Evolutionary conservation across 1,140 invertebrate species (phyloP), one percentile per base, ranked within the genome.

Genomic region (Maconellicoccus hirsutus): DNA sequence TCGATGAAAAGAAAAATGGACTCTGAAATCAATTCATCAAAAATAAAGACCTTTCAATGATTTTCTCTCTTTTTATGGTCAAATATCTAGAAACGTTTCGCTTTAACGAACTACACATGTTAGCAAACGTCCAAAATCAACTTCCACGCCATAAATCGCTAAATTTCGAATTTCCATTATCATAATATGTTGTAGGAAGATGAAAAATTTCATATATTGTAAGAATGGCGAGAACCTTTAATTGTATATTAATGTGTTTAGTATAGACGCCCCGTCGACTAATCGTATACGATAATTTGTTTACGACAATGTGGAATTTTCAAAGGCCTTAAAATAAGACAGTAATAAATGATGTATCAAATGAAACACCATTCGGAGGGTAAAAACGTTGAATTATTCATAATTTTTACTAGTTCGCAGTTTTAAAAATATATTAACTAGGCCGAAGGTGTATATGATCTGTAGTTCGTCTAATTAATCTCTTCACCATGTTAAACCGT

Each of bases 21-120:
- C 42, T 52, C n/a, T 52, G 42, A 52, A 52, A 52, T 52, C 42
- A 52, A 52, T 52, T 52, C 42, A 52, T 52, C 42, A 52, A 52
- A 52, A 52, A 52, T 52, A 52, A 52, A 52, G 42, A 52, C 42
- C 42, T 52, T 52, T 52, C 42, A 16, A 52, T 19, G 42, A 16
- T 16, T 52, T 52, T 52, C 12, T 33, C 12, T 12, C 29, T 33
- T 52, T 52, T 16, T 52, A 16, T 16, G 42, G 42, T 19, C n/a
- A 52, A 19, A 52, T 3, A 52, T 8, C n/a, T 52, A 16, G n/a
- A 52, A 52, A 16, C 16, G 42, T 19, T 52, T 19, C n/a, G 10
- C 42, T 52, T 52, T 52, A 52, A 16, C 42, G 16, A 52, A 52
- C 3, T 52, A 52, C 42, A 52, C 42, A 52, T 52, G 42, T 52